Conservation (phyloP, 2,797 vertebrate species). For the Chrysolophus pictus region DNA sequence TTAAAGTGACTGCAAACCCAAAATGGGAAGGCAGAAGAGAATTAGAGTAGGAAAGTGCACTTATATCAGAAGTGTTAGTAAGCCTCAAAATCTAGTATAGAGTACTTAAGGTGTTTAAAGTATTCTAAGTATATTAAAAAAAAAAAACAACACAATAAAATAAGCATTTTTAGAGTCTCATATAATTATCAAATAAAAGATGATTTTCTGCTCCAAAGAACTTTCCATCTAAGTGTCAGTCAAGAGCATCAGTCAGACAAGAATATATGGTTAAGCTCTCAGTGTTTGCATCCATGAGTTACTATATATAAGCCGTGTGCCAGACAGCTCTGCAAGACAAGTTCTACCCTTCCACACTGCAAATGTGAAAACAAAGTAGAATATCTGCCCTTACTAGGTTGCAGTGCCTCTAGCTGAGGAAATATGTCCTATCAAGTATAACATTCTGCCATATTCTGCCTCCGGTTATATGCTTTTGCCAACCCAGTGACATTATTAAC, state of each 20-base stretch:
- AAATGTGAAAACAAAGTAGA: constrained; percentile 8
- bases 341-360: neutral
- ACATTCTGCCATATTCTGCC: constrained; percentile 7
- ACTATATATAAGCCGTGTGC: neutral
- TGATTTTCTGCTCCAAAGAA: neutral
- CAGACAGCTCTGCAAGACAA: neutral
- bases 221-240: neutral
- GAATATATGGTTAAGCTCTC: neutral
- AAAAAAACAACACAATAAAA: neutral
- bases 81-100: neutral
- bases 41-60: neutral
- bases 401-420: neutral
- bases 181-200: neutral
- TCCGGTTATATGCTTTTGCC: constrained; percentile 20
- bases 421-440: constrained; percentile 1
- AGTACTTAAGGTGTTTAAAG: neutral
- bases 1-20: neutral
- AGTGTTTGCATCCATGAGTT: neutral
- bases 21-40: neutral
- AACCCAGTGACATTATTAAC: constrained; percentile 27
- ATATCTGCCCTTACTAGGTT: neutral
- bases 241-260: neutral
- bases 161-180: neutral
- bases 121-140: neutral
- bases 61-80: neutral